Conservation (phyloP, 2,797 vertebrate genomes). For the Gallinago stenura region DNA sequence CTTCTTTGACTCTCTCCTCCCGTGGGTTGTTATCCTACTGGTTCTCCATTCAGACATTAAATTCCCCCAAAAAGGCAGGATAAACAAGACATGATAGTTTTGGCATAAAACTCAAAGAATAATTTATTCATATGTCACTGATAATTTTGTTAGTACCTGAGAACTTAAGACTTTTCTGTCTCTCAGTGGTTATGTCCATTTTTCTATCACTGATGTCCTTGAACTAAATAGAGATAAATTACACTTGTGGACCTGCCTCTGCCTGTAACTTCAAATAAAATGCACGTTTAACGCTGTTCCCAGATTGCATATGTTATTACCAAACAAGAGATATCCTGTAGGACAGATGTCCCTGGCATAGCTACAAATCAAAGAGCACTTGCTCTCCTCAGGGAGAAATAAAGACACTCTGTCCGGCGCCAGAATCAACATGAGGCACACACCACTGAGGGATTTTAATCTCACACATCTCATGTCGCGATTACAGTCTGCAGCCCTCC, state of each 20-base stretch:
- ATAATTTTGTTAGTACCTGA: conserved; percentile 13
- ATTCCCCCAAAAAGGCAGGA: neutral
- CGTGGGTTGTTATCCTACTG: neutral
- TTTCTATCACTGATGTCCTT: neutral
- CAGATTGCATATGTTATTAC: neutral
- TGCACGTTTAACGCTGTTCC: neutral
- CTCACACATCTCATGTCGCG: fast-evolving
- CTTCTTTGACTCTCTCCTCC: neutral
- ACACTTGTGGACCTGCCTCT: neutral
- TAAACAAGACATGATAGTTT: neutral
- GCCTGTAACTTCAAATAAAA: neutral
- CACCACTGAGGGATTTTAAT: neutral
- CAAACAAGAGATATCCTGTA: neutral
- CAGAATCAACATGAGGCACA: neutral
- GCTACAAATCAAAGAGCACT: neutral
- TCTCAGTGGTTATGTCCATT: neutral
- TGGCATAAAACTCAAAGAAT: neutral
- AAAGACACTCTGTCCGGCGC: neutral
- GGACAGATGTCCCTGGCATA: neutral
- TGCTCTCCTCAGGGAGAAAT: neutral
- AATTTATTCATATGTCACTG: neutral
- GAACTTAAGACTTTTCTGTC: neutral
- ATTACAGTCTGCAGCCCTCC: neutral
- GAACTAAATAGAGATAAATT: neutral
- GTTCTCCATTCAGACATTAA: neutral